Base-by-base conservation (phyloP, 2,888 invertebrate species). In the Isotomurus palustris region DNA sequence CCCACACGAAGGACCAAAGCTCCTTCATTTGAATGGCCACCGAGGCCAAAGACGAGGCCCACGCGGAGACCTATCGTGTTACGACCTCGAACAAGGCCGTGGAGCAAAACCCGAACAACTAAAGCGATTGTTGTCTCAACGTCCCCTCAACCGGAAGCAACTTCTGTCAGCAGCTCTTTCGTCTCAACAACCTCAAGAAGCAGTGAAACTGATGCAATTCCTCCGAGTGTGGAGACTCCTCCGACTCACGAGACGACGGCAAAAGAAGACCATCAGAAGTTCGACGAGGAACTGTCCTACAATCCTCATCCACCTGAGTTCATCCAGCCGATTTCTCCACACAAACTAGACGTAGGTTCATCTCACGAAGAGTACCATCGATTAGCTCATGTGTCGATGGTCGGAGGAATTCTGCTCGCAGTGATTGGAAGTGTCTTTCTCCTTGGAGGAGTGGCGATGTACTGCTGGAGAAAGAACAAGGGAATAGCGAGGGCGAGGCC, bases 401-500 rank as follows among this genome's bases (percentile, higher is more conserved):
- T 58, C 3, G 52, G 50, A 32, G 66, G 62, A 12, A 51, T 62
- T 17, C 19, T 53, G 10, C 24, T 58, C 6, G 28, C 53, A 12
- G 32, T 49, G 3, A 28, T 62, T 28, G 51, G 50, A 6, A 27
- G 53, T 3, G 2, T 58, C 10, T 51, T 50, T 0, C 32, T 60
- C 22, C 28, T 54, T 1, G 58, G 54, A 35, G 62, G 58, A 35
- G 49, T 50, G 3, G 35, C 50, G 0, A 40, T 56, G 12, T 64
- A 67, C 28, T 67, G 59, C 25, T 67, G 64, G 64, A 58, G 62
- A 47, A 62, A 58, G 32, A 64, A 67, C 47, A 60, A 56, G 36
- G 66, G 66, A 5, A 67, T 67, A 45, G 64, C 64, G 1, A 52
- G 66, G 27, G 54, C 62, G n/a, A 50, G 57, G 19, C 52, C 58